Evolutionary conservation across 2,888 invertebrate species (phyloP).

Genomic region (Escarpia spicata): DNA sequence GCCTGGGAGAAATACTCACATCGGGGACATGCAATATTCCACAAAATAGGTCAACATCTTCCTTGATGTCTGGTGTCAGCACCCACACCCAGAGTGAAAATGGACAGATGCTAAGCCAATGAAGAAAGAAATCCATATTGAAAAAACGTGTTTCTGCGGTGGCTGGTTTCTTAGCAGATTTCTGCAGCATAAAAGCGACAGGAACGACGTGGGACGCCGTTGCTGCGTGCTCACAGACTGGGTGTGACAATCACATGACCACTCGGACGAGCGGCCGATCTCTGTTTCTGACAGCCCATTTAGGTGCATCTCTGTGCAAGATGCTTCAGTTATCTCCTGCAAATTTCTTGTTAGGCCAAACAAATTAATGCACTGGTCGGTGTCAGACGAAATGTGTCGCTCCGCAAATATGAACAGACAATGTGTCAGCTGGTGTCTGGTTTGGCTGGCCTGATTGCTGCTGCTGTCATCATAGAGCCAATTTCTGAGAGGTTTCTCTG

Average conservation of each 20-base stretch:
- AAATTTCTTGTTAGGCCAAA: conserved; percentile 4
- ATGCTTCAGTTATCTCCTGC: neutral
- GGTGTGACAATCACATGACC: neutral
- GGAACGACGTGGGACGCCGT: neutral
- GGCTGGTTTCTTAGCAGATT: neutral
- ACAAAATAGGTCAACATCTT: neutral
- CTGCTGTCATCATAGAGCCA: neutral
- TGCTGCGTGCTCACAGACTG: neutral
- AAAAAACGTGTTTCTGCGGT: neutral
- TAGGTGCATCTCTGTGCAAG: neutral
- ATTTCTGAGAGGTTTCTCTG: neutral
- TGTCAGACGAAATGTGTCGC: neutral
- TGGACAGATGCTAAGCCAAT: neutral
- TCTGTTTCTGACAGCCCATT: conserved; percentile 5
- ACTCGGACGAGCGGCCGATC: neutral
- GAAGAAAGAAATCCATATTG: neutral
- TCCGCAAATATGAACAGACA: neutral
- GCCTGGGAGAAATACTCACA: neutral
- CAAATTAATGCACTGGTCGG: conserved; percentile 1
- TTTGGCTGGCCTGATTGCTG: neutral
- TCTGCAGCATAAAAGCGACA: neutral
- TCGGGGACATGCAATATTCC: neutral
- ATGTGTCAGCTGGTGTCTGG: neutral
- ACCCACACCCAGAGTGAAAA: neutral
- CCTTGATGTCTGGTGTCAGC: neutral